Conservation (phyloP, 92 coral and sea anemone genomes). For the Zoanthus sansibaricus region DNA sequence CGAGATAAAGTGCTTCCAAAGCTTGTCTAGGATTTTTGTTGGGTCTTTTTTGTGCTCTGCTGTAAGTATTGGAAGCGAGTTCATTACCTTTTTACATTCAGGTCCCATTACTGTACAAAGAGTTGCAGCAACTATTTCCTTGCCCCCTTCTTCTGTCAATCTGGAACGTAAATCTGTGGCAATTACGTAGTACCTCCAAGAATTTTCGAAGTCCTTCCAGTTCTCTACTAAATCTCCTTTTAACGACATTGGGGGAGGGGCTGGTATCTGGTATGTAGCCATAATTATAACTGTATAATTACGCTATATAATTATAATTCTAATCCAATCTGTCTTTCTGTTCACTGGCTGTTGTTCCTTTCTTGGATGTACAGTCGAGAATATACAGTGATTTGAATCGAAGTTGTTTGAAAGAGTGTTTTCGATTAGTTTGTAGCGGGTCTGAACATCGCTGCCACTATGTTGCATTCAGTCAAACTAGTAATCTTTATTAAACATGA, state of each 20-base stretch:
- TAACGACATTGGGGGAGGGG: conserved; percentile 53
- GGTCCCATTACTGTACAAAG: conserved; percentile 45
- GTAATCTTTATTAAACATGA: no score
- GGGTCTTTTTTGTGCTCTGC: conserved; percentile 51
- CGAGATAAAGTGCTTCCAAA: conserved; percentile 54
- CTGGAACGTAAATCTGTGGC: conserved; percentile 49
- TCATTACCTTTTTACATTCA: conserved; percentile 48
- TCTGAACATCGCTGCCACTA: conserved; percentile 19
- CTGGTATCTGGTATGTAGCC: conserved; percentile 58
- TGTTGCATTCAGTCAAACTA: conserved; percentile 13
- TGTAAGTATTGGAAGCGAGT: conserved; percentile 45
- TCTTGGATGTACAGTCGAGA: conserved; percentile 35
- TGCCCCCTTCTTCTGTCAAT: conserved; percentile 31
- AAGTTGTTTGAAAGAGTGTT: conserved; percentile 22
- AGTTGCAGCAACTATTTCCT: conserved; percentile 31
- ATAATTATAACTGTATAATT: background rate
- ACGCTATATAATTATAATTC: background rate
- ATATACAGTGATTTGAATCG: conserved; percentile 10
- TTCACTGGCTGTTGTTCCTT: conserved; percentile 39
- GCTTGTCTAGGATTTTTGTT: conserved; percentile 43
- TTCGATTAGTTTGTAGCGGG: background rate
- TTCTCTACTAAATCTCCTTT: conserved; percentile 60
- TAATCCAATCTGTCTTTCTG: background rate
- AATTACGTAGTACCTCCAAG: conserved; percentile 52
- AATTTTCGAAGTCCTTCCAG: conserved; percentile 56